These are phyloP conservation scores for Ptychobarbus kaznakovi DNA, from an alignment of 2,797 vertebrate species.

Conservation along the genomic window DNA sequence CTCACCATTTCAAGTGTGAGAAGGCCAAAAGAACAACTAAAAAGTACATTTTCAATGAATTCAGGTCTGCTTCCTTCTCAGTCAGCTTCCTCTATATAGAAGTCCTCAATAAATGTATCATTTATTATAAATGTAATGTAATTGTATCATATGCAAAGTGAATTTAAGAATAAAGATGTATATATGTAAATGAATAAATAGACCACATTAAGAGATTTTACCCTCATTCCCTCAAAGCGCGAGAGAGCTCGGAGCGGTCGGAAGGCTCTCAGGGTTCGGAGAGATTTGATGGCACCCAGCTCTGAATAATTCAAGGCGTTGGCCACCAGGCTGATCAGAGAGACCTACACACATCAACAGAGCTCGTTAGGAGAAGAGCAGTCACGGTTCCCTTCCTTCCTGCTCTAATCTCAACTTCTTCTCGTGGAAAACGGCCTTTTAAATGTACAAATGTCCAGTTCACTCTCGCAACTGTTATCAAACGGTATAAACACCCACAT, in stretches of 20 bases:
- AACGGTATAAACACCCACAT: neutral
- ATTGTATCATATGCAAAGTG: too few relatives aligned
- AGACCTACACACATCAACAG: constrained; percentile 82
- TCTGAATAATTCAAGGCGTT: constrained; percentile 88
- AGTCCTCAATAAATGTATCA: neutral
- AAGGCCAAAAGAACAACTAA: neutral
- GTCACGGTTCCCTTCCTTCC: constrained; percentile 24
- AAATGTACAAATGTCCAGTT: constrained; percentile 44
- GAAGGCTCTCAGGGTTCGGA: constrained; percentile 94
- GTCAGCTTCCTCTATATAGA: neutral
- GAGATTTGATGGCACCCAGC: constrained; percentile 92
- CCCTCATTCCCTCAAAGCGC: constrained; percentile 98
- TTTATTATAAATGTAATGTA: neutral
- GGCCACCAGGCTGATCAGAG: constrained; percentile 92
- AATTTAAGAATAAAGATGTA: neutral
- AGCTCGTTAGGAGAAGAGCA: constrained; percentile 44
- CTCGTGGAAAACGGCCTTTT: neutral
- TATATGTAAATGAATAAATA: neutral
- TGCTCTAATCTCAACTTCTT: constrained; percentile 29
- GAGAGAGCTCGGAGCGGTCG: constrained; percentile 96
- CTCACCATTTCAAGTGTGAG: neutral
- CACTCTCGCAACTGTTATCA: constrained; percentile 31
- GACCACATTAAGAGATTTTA: constrained; percentile 73
- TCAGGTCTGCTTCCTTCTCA: neutral
- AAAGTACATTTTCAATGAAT: neutral